Evolutionary conservation across 1,140 invertebrate species (phyloP).

Genomic region (Hyposmocoma kahamanoa): DNA sequence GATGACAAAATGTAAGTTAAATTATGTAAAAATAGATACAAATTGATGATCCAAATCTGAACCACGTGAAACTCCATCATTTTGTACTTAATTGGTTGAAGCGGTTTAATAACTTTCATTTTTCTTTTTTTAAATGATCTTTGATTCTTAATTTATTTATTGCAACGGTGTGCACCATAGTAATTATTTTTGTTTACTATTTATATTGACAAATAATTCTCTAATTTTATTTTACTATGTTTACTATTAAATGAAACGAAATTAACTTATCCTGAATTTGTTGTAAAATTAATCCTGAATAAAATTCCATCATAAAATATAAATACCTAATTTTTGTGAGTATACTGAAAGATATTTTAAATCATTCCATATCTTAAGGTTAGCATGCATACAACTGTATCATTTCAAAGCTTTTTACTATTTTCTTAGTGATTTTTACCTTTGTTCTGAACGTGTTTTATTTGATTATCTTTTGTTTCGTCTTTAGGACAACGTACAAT

Average conservation of each 20-base stretch:
- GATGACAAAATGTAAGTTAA: conserved; percentile 71
- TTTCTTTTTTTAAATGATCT: conserved; percentile 61
- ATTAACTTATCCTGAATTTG: conserved; percentile 46
- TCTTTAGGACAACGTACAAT: conserved; percentile 44
- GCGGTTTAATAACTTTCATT: conserved; percentile 56
- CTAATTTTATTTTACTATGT: conserved; percentile 4
- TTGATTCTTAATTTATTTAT: conserved; percentile 68
- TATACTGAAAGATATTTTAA: conserved; percentile 66
- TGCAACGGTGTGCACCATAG: neutral
- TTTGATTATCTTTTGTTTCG: conserved; percentile 14
- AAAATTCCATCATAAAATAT: conserved; percentile 58
- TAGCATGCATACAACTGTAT: too few relatives aligned
- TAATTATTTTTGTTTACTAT: neutral
- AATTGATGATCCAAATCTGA: too few relatives aligned
- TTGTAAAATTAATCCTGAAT: conserved; percentile 44
- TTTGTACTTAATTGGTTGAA: conserved; percentile 68
- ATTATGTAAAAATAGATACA: conserved; percentile 62
- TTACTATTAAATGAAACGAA: conserved; percentile 63
- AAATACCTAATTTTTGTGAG: conserved; percentile 50
- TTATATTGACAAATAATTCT: neutral
- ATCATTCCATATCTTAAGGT: conserved; percentile 69
- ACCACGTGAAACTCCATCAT: conserved; percentile 36
- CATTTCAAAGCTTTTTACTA: conserved; percentile 39
- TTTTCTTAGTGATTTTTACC: conserved; percentile 34
- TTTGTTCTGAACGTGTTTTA: neutral